phyloP scores from a whole-genome alignment of 2,113 vertebrate species.

The Festucalex cinctus region DNA sequence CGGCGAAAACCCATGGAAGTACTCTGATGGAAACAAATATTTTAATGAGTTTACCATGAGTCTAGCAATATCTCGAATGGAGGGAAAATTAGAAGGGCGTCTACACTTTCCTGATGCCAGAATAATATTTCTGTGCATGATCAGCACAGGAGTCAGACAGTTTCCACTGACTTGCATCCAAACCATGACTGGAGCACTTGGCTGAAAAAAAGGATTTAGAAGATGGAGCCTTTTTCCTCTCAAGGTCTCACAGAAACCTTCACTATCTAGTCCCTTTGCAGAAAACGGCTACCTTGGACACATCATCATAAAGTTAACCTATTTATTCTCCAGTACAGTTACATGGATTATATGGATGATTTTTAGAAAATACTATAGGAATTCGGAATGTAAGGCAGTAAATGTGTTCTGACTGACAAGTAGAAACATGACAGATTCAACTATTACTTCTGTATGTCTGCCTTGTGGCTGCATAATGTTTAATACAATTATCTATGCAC shows the following conservation, averaged over 20 bases:
- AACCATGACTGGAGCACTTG: background rate
- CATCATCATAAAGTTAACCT: background rate
- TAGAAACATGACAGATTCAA: conserved; percentile 2
- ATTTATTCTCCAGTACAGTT: background rate
- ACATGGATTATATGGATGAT: background rate
- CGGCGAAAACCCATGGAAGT: too few species aligned
- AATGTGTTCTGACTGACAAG: conserved; percentile 1
- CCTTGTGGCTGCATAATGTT: conserved; percentile 1
- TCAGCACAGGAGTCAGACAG: conserved; percentile 2
- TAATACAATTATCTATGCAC: background rate
- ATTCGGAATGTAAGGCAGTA: background rate
- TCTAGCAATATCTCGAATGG: background rate
- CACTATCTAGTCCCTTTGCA: background rate
- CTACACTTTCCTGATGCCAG: background rate
- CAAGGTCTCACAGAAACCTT: background rate
- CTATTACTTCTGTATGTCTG: background rate
- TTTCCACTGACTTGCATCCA: conserved; percentile 6
- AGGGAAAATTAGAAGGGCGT: background rate
- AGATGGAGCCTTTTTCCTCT: background rate
- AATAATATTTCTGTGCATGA: background rate
- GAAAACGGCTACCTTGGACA: background rate
- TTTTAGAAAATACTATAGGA: background rate
- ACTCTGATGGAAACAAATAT: background rate
- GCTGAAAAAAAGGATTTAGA: background rate
- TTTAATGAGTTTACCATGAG: background rate